phyloP scores from a whole-genome alignment of 1,140 invertebrate species.

The Drosophila orena region DNA sequence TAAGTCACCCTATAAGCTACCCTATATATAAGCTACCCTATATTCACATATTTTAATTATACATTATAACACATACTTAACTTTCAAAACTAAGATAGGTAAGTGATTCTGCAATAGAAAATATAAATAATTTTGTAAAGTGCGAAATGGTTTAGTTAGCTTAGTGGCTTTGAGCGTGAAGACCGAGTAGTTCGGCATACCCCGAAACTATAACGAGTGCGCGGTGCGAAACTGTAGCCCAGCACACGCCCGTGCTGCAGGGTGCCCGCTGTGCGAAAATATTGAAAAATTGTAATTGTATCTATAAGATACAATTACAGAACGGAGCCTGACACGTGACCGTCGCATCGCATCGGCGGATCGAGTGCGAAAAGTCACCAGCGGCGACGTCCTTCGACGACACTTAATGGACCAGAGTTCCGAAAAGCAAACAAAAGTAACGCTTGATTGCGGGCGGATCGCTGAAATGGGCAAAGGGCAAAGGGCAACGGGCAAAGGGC shows the following conservation, averaged over 20 bases:
- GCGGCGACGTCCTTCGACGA: constrained; percentile 36
- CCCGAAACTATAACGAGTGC: constrained; percentile 21
- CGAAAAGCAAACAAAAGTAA: constrained; percentile 80
- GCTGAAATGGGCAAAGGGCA: constrained; percentile 43
- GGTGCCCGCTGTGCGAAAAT: constrained; percentile 73
- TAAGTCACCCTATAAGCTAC: too few species aligned
- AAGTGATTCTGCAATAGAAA: too few species aligned
- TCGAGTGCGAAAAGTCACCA: constrained; percentile 39
- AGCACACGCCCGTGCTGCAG: constrained; percentile 14
- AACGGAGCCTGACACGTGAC: constrained; percentile 67
- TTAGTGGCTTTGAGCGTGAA: too few species aligned
- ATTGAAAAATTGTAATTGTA: constrained; percentile 84
- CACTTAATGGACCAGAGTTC: constrained; percentile 80
- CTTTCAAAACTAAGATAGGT: too few species aligned
- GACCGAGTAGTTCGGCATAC: background rate
- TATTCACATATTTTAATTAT: too few species aligned
- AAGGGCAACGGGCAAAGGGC: constrained; percentile 15
- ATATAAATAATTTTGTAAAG: too few species aligned
- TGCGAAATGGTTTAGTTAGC: too few species aligned
- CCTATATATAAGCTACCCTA: too few species aligned
- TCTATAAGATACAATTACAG: constrained; percentile 82
- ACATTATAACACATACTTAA: too few species aligned
- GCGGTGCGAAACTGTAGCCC: constrained; percentile 9
- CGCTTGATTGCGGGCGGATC: constrained; percentile 73
- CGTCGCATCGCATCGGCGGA: constrained; percentile 34